Base-by-base conservation (phyloP, 2,113 vertebrate genomes). In the Amphiprion ocellaris region DNA sequence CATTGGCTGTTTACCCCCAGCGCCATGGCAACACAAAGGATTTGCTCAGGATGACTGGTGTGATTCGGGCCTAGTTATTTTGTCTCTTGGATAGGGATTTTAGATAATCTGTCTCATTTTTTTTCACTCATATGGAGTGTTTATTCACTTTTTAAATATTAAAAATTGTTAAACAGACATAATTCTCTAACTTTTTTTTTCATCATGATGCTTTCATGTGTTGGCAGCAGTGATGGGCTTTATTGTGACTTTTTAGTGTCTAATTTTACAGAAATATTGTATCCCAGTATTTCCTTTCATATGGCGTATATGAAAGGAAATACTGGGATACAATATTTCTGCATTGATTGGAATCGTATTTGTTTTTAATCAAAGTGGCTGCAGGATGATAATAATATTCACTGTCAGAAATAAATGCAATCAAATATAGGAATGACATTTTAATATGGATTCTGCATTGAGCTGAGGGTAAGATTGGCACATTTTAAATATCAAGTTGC, bases 401-500 rank as follows among this genome's bases (percentile, higher is more conserved):
- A 89, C 90, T 87, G 90, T 91, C 90, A 90, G 72, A 92, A 94
- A 87, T 87, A 82, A 94, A 93, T 19, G 81, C 87, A 94, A 93
- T 94, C 91, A 92, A 93, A 93, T 89, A 87, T 79, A 83, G 78
- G 85, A 83, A 90, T 93, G 94, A 92, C 93, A 92, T 94, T 94
- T 94, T 92, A 94, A 94, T 94, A 94, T 93, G 89, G 82, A 92
- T 85, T 91, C 77, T 59, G 71, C 82, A 86, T 79, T 52, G 74
- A 81, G 87, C 60, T 47, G 21, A 70, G 6, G 55, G 61, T 83
- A 80, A 93, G 94, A 95, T 94, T 94, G 93, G 94, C 93, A 94
- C 89, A 90, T 94, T 94, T 91, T 92, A 94, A 94, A 95, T 94
- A 93, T 93, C 77, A 89, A 92, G 85, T 88, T 77, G 85, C 49